Evolutionary conservation across 2,888 invertebrate genomes (phyloP).

Genomic region (Mantis religiosa): DNA sequence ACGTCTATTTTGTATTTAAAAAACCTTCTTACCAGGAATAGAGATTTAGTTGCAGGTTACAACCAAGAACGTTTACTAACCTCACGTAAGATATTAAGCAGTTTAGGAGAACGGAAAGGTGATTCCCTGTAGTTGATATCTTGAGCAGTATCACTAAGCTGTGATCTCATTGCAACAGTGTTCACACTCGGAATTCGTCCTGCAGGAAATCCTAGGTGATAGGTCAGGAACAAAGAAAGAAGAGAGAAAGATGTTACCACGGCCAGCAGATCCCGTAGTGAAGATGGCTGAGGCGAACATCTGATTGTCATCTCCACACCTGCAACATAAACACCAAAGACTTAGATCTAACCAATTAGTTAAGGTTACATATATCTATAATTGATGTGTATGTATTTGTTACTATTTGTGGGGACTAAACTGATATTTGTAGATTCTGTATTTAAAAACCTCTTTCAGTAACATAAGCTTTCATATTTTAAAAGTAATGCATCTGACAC

Average conservation of each 20-base stretch:
- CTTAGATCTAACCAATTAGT: too few relatives aligned
- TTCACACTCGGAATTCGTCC: not conserved
- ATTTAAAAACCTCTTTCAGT: too few relatives aligned
- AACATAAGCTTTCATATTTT: too few relatives aligned
- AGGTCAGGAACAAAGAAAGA: conserved; percentile 24
- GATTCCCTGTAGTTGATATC: not conserved
- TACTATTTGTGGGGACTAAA: too few relatives aligned
- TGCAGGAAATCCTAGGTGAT: conserved; percentile 20
- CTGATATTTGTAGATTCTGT: too few relatives aligned
- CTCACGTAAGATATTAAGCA: conserved; percentile 1
- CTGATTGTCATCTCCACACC: not conserved
- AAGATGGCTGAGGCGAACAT: not conserved
- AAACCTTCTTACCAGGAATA: too few relatives aligned
- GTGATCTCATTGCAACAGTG: not conserved
- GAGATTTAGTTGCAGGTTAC: too few relatives aligned
- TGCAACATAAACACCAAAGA: not conserved
- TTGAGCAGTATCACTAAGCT: not conserved
- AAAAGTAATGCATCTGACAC: too few relatives aligned
- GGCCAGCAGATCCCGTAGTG: conserved; percentile 23
- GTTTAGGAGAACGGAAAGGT: not conserved
- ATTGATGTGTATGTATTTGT: too few relatives aligned
- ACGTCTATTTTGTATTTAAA: too few relatives aligned
- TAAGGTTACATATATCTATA: too few relatives aligned
- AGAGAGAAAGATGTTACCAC: conserved; percentile 23
- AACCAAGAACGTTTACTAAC: not conserved